These are phyloP conservation scores for Drosophila fuyamai DNA, from an alignment of 1,140 invertebrate species.

Conservation along the genomic window DNA sequence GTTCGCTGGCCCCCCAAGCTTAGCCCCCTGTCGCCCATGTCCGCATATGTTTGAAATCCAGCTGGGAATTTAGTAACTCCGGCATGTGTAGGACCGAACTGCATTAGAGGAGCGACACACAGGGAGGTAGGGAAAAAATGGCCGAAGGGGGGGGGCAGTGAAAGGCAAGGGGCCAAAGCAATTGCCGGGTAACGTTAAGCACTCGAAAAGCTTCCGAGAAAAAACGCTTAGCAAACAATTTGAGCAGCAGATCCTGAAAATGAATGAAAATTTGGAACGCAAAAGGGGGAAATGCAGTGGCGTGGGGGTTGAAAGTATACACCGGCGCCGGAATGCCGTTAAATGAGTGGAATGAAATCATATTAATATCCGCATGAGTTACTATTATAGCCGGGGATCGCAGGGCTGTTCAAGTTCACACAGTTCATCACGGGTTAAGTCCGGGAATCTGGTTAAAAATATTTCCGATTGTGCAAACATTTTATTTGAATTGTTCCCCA, in stretches of 20 bases:
- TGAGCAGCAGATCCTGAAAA: slow-evolving; percentile 40
- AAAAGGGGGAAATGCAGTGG: slow-evolving; percentile 18
- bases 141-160: not conserved
- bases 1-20: slow-evolving; percentile 30
- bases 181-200: slow-evolving; percentile 34
- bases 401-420: slow-evolving; percentile 23
- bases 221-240: slow-evolving; percentile 53
- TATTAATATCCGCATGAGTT: slow-evolving; percentile 30
- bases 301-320: too few relatives aligned
- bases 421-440: slow-evolving; percentile 21
- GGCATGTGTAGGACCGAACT: slow-evolving; percentile 58
- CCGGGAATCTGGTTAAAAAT: not conserved
- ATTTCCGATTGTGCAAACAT: not conserved
- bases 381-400: slow-evolving; percentile 19
- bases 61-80: slow-evolving; percentile 73
- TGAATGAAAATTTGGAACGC: slow-evolving; percentile 9
- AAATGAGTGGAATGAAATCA: slow-evolving; percentile 35
- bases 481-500: not conserved
- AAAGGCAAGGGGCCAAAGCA: slow-evolving; percentile 4
- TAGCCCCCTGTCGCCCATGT: slow-evolving; percentile 11
- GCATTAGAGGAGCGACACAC: slow-evolving; percentile 36
- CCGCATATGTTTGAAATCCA: slow-evolving; percentile 66
- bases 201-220: slow-evolving; percentile 27
- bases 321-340: slow-evolving; percentile 11
- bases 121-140: slow-evolving; percentile 19